Base-by-base conservation (phyloP, 2,113 vertebrate genomes). In the Ceyx margarethae region DNA sequence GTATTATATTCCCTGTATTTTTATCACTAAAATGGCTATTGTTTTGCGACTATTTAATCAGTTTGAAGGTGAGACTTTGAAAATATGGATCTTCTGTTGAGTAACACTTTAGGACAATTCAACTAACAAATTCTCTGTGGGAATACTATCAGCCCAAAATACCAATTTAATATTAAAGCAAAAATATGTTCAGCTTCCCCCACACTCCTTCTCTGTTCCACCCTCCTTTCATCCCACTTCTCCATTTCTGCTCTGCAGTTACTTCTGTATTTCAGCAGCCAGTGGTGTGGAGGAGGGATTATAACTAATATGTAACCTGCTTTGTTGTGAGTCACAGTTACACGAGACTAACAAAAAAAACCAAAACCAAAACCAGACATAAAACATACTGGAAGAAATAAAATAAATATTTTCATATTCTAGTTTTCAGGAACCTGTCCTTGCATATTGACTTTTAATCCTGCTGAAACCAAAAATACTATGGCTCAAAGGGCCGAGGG, bases 401-500 rank as follows among this genome's bases (percentile, higher is more conserved):
- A 76, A 66, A 67, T 5, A 45, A 45, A 29, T 11, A 9, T 51
- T 58, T 37, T 53, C 9, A 11, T 57, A 45, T 21, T 43, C 15
- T 11, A 20, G 13, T 81, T 95, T 81, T 43, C 40, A 60, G 51
- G 22, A 71, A 29, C 5, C 2, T 92, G 69, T 69, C 3, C 1
- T 68, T 2, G 3, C 28, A 10, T 31, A 7, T 2, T 8, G 25
- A 35, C 3, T 78, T 53, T 40, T 33, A 74, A 75, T 48, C 9
- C 13, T 37, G 12, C 5, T n/a, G 51, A 71, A 43, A 9, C 5
- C 1, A 3, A 40, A 61, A 73, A 9, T 1, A 15, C 5, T 1
- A 5, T 12, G 4, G 7, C 42, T 9, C 5, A 26, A n/a, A 31
- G 18, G 16, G 11, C 2, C 0, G 3, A 37, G 17, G 10, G 13